Evolutionary conservation across 2,888 invertebrate species (phyloP), one percentile per base, ranked within the genome.

Genomic region (Anaspis maculata): DNA sequence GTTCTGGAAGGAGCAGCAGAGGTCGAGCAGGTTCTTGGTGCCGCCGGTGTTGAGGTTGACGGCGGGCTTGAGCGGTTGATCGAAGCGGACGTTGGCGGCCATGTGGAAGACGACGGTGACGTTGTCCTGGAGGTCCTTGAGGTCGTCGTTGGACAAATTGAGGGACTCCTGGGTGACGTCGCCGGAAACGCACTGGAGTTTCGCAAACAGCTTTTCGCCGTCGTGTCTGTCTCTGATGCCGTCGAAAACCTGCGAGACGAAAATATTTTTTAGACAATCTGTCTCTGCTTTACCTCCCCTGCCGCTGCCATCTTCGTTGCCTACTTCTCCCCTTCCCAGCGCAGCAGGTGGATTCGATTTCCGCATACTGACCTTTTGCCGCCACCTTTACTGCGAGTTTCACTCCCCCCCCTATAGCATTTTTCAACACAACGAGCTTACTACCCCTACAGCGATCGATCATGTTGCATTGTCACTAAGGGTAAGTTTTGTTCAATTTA

Each of bases 51-150:
- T 84, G 66, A 77, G 70, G 31, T 70, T 67, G 7, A 82, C 66
- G 0, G 82, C 77, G 5, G 67, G 56, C 62, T 74, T 76, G 16
- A 84, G 62, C 0, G 72, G 65, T 51, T 80, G 75, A 54, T 83
- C 79, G 52, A 83, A 82, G 37, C 72, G 68, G 15, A 84, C 77
- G 31, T 81, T 82, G 10, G 83, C 83, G 1, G 83, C 83, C 62
- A 78, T 76, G 57, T 83, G 82, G 54, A 83, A 79, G 3, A 82
- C 71, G 3, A 77, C 65, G n/a, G 74, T 68, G 2, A 80, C 71
- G 19, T 72, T 69, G 2, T 70, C 62, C 14, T 61, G 55, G 10
- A 79, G 44, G 3, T 64, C 49, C 19, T 62, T 48, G 32, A 70
- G 67, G 39, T 73, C 70, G 16, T 66, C 58, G 2, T 51, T 37